These are phyloP conservation scores for Autographa pulchrina DNA, from an alignment of 2,888 invertebrate genomes.

Conservation along the genomic window DNA sequence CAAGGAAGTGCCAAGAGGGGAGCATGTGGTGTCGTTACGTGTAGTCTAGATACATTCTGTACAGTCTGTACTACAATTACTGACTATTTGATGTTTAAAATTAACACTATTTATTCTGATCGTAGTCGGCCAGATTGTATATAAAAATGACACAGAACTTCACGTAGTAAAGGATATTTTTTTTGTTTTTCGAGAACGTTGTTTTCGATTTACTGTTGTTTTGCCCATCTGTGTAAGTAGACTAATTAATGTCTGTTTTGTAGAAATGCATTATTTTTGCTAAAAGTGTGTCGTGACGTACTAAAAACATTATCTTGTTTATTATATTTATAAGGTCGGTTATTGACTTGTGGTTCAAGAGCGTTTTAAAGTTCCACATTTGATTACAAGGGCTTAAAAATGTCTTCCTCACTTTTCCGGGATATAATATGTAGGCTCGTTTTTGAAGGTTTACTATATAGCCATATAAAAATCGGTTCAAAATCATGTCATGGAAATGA, in stretches of 20 bases:
- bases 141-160: conserved; percentile 27
- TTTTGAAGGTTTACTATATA: no score
- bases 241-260: conserved; percentile 14
- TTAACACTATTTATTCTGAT: conserved; percentile 28
- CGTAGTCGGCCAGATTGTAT: conserved; percentile 7
- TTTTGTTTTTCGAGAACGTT: not conserved
- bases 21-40: conserved; percentile 54
- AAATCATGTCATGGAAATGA: no score
- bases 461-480: no score
- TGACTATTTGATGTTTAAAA: conserved; percentile 27
- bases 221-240: not conserved
- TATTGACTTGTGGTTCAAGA: conserved; percentile 33
- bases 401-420: not conserved
- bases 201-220: conserved; percentile 15
- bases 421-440: not conserved
- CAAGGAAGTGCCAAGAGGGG: conserved; percentile 75
- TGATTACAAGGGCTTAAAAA: not conserved
- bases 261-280: conserved; percentile 6
- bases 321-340: conserved; percentile 18
- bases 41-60: conserved; percentile 23
- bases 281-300: conserved; percentile 24
- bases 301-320: conserved; percentile 6
- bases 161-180: conserved; percentile 20
- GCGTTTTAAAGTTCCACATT: conserved; percentile 5
- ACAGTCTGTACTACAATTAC: conserved; percentile 18